These are phyloP conservation scores for Diaphora mendica DNA, from an alignment of 2,888 invertebrate genomes.

Conservation along the genomic window DNA sequence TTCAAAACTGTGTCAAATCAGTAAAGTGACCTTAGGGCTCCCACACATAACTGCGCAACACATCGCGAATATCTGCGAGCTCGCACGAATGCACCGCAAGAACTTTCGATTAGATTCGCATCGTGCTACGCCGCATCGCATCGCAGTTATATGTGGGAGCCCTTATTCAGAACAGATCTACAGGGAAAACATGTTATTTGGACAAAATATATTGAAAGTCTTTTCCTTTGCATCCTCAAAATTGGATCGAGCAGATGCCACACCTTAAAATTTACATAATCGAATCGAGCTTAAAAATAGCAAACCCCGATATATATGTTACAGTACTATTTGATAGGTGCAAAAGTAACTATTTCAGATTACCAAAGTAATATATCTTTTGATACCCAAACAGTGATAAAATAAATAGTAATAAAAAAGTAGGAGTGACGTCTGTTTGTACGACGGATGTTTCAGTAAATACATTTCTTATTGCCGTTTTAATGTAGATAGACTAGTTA, in stretches of 20 bases:
- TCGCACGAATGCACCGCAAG: no score
- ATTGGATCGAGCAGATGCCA: neutral
- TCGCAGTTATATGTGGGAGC: no score
- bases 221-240: neutral
- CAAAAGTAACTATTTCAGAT: neutral
- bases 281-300: neutral
- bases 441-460: neutral
- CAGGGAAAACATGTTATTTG: neutral
- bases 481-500: neutral
- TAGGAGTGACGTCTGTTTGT: neutral
- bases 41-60: no score
- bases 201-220: neutral
- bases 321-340: neutral
- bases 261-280: neutral
- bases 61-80: no score
- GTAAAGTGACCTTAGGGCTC: neutral
- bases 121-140: no score
- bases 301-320: neutral
- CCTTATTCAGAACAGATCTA: neutral
- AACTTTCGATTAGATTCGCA: no score
- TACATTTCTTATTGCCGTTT: neutral
- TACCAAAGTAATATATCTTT: neutral
- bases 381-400: neutral
- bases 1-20: neutral
- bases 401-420: conserved; percentile 1